phyloP scores from a whole-genome alignment of 2,888 invertebrate species.

The Apodemia mormo region DNA sequence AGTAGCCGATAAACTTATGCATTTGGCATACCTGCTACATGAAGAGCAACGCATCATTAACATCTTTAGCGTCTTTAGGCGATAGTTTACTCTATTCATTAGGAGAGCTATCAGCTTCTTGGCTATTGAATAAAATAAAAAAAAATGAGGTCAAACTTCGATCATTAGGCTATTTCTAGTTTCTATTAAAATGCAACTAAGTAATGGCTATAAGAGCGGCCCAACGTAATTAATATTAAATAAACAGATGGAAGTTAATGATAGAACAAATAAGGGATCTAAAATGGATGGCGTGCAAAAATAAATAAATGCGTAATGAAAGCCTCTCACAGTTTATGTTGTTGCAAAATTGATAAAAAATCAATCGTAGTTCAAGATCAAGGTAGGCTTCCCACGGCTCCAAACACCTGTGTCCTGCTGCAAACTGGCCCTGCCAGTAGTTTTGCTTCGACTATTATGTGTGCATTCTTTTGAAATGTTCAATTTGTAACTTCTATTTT shows the following conservation, averaged over 20 bases:
- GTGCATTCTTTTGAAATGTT: slow-evolving; percentile 32
- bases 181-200: not conserved
- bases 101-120: too few relatives aligned
- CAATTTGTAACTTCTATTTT: too few relatives aligned
- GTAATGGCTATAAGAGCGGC: not conserved
- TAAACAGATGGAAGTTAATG: slow-evolving; percentile 4
- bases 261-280: slow-evolving; percentile 6
- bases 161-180: not conserved
- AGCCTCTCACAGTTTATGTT: slow-evolving; percentile 41
- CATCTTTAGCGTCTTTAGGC: too few relatives aligned
- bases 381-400: slow-evolving; percentile 68
- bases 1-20: too few relatives aligned
- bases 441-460: slow-evolving; percentile 27
- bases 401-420: slow-evolving; percentile 66
- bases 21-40: too few relatives aligned
- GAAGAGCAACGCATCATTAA: too few relatives aligned
- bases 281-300: slow-evolving; percentile 8
- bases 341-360: slow-evolving; percentile 41
- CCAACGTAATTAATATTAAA: slow-evolving; percentile 7
- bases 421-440: slow-evolving; percentile 41
- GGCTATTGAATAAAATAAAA: too few relatives aligned
- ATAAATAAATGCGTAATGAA: slow-evolving; percentile 40
- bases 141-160: too few relatives aligned
- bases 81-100: too few relatives aligned
- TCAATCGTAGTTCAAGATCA: slow-evolving; percentile 54